phyloP scores from a whole-genome alignment of 2,888 invertebrate genomes.

The Tinea pellionella region DNA sequence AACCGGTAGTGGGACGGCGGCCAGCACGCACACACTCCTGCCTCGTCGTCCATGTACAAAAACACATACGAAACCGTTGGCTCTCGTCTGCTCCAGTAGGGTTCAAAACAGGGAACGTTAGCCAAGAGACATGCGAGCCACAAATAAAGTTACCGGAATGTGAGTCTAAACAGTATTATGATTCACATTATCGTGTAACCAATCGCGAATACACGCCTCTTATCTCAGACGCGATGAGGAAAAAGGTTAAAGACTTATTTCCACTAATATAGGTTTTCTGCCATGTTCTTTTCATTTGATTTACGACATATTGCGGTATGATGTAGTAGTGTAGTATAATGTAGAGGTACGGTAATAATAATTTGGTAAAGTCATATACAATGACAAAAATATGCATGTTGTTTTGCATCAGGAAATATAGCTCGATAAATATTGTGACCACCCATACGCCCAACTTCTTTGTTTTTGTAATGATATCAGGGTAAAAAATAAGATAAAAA shows the following conservation, averaged over 20 bases:
- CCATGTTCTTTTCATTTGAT: not conserved
- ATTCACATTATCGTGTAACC: slow-evolving; percentile 21
- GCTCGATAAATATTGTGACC: not conserved
- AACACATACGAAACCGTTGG: slow-evolving; percentile 28
- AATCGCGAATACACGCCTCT: slow-evolving; percentile 9
- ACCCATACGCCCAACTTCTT: not conserved
- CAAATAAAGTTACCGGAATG: slow-evolving; percentile 14
- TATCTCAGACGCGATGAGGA: slow-evolving; percentile 1
- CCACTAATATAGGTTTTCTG: not conserved
- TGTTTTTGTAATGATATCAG: not conserved
- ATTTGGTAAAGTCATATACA: not conserved
- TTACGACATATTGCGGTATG: not conserved
- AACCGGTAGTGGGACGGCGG: slow-evolving; percentile 67
- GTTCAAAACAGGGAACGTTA: slow-evolving; percentile 20
- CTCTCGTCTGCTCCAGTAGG: slow-evolving; percentile 21
- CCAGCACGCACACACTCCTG: slow-evolving; percentile 48
- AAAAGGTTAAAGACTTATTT: not conserved
- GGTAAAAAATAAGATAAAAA: slow-evolving; percentile 1
- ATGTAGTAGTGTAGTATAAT: too few relatives aligned
- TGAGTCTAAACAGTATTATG: slow-evolving; percentile 17
- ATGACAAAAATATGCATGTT: not conserved
- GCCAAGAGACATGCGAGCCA: slow-evolving; percentile 18
- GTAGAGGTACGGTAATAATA: too few relatives aligned
- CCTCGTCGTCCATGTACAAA: slow-evolving; percentile 16
- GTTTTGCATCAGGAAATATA: not conserved